Evolutionary conservation across 2,113 vertebrate species (phyloP).

Genomic region (Pantherophis guttatus): DNA sequence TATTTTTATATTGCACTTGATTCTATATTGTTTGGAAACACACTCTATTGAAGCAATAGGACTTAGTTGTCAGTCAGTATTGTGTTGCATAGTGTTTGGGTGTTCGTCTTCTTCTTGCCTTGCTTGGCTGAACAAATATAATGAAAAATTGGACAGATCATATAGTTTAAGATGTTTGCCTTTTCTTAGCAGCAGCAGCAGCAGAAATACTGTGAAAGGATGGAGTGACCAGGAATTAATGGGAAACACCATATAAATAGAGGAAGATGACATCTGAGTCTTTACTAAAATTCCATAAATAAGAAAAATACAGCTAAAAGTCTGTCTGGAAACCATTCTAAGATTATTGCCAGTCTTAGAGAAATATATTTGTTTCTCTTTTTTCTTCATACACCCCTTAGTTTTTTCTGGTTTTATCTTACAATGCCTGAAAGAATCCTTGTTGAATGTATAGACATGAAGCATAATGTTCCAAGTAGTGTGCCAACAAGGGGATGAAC

Average conservation of each 20-base stretch:
- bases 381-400: background rate
- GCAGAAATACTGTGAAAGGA: background rate
- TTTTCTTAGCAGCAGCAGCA: background rate
- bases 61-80: background rate
- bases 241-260: background rate
- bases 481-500: background rate
- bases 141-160: background rate
- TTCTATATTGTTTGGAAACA: background rate
- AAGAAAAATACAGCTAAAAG: background rate
- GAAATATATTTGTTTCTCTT: background rate
- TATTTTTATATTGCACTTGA: slow-evolving; percentile 6
- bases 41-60: background rate
- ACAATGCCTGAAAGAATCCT: background rate
- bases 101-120: background rate
- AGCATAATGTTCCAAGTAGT: background rate
- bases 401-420: background rate
- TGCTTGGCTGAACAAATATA: background rate
- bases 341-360: background rate
- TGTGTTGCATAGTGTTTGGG: background rate
- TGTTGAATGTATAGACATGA: background rate
- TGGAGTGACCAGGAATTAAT: background rate
- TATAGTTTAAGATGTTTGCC: background rate
- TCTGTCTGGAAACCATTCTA: background rate
- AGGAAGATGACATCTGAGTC: background rate
- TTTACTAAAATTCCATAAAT: background rate